phyloP scores from a whole-genome alignment of 1,140 invertebrate genomes.

The Aphaenogaster ashmeadi region DNA sequence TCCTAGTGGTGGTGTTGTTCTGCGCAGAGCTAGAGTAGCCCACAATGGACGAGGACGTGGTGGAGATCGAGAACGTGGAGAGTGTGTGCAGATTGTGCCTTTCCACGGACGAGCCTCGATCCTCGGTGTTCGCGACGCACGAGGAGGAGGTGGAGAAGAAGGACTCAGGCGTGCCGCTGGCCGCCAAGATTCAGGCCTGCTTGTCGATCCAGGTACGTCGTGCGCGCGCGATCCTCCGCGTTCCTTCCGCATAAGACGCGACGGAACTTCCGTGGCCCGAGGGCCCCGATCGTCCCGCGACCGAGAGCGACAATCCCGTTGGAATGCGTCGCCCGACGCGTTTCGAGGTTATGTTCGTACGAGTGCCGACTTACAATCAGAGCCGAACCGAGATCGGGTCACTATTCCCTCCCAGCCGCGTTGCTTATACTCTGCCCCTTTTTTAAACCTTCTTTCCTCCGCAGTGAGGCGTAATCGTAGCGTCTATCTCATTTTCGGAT shows the following conservation, averaged over 20 bases:
- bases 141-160: conserved; percentile 77
- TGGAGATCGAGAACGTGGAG: conserved; percentile 81
- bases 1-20: background rate
- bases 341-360: background rate
- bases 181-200: conserved; percentile 89
- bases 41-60: conserved; percentile 81
- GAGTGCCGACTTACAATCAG: background rate
- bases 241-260: background rate
- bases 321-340: background rate
- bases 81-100: conserved; percentile 90
- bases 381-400: background rate
- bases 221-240: background rate
- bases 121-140: conserved; percentile 83
- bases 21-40: conserved; percentile 9
- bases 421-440: background rate
- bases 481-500: background rate
- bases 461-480: background rate
- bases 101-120: conserved; percentile 87
- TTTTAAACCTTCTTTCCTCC: background rate
- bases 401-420: background rate
- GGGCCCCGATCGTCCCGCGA: background rate
- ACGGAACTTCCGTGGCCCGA: background rate
- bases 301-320: background rate
- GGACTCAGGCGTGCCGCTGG: conserved; percentile 86
- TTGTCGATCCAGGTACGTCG: conserved; percentile 88